Percentiles rank a stretch among this genome's conserved stretches.
Evolutionary conservation across 2,113 vertebrate genomes (phyloP).

Genomic region (Clarias magur): DNA sequence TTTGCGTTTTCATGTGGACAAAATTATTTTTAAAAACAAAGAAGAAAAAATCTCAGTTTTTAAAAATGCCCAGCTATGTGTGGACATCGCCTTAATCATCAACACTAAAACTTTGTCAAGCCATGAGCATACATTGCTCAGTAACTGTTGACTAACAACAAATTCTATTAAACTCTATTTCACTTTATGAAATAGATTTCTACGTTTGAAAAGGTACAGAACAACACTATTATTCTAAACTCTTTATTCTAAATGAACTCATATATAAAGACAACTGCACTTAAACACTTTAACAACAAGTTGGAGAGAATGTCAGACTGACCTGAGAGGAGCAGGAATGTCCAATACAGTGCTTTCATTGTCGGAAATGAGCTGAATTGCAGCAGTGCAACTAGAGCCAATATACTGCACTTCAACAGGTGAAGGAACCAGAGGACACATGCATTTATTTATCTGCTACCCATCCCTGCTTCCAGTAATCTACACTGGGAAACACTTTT

Average conservation of each 20-base stretch:
- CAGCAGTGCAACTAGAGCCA: slow-evolving; percentile 44
- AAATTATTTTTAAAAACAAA: too few relatives aligned
- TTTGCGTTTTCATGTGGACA: too few relatives aligned
- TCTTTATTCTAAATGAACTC: neutral
- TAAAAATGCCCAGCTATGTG: too few relatives aligned
- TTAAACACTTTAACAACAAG: neutral
- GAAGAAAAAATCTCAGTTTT: too few relatives aligned
- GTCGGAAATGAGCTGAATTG: slow-evolving; percentile 16
- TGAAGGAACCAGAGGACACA: too few relatives aligned
- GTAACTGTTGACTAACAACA: too few relatives aligned
- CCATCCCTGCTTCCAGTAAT: slow-evolving; percentile 54
- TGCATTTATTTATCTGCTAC: neutral
- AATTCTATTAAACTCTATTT: neutral
- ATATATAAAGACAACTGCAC: neutral
- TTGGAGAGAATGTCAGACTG: slow-evolving; percentile 42
- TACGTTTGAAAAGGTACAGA: too few relatives aligned
- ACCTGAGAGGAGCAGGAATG: slow-evolving; percentile 71
- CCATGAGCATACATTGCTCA: neutral
- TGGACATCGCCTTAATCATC: too few relatives aligned
- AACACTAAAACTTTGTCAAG: too few relatives aligned
- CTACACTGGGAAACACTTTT: neutral
- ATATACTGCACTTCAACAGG: neutral
- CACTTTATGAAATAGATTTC: neutral
- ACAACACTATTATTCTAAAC: neutral
- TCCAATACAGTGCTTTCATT: slow-evolving; percentile 63